phyloP scores from a whole-genome alignment of 2,888 invertebrate species.

The Diarsia mendica region DNA sequence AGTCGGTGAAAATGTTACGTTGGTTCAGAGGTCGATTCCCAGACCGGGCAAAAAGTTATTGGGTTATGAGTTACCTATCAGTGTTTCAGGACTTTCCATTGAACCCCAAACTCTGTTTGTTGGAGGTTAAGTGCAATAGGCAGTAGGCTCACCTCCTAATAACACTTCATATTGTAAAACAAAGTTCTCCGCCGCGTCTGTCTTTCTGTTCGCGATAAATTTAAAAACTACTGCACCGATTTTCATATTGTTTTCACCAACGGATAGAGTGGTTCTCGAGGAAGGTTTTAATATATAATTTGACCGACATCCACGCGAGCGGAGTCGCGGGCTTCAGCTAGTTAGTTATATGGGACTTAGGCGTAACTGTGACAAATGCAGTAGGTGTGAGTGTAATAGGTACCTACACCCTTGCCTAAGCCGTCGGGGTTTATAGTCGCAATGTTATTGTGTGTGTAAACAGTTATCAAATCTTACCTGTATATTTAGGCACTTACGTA shows the following conservation, averaged over 20 bases:
- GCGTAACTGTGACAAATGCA: too few relatives aligned
- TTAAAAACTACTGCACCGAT: too few relatives aligned
- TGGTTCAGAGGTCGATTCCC: not conserved
- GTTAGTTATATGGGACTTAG: not conserved
- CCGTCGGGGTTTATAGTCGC: not conserved
- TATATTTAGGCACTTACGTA: not conserved
- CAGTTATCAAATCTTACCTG: constrained; percentile 3
- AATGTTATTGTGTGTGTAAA: not conserved
- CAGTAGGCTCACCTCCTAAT: not conserved
- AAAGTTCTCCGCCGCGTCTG: too few relatives aligned
- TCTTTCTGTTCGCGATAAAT: too few relatives aligned
- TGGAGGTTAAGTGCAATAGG: not conserved
- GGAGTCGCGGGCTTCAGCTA: too few relatives aligned
- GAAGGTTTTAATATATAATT: too few relatives aligned
- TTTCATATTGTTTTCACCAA: too few relatives aligned
- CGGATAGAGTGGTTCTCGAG: too few relatives aligned
- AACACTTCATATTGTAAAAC: too few relatives aligned
- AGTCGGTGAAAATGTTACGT: not conserved
- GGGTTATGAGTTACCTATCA: not conserved
- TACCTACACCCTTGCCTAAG: not conserved
- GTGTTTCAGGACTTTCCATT: not conserved
- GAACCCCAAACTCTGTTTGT: not conserved
- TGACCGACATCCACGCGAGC: too few relatives aligned
- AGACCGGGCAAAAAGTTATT: not conserved
- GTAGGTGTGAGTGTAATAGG: not conserved